Conservation (phyloP, 2,113 vertebrate species). For the Xenus cinereus region DNA sequence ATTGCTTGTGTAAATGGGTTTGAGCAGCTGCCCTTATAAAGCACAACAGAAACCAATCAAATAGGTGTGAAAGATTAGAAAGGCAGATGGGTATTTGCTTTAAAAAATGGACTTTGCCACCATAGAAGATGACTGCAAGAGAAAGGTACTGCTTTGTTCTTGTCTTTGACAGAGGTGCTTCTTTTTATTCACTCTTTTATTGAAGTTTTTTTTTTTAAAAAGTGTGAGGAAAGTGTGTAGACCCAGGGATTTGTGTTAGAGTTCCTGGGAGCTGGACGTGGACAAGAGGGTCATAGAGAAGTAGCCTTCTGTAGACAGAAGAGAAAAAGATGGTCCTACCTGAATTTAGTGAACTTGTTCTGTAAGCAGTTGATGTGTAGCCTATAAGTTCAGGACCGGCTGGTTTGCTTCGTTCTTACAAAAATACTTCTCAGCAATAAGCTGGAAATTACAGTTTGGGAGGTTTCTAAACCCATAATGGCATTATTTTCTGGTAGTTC, state of each 20-base stretch:
- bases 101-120: neutral
- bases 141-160: neutral
- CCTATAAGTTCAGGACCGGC: neutral
- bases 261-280: neutral
- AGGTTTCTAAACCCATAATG: neutral
- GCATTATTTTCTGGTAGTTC: neutral
- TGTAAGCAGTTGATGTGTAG: neutral
- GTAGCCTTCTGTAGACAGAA: neutral
- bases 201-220: neutral
- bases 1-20: neutral
- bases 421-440: neutral
- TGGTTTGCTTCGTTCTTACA: neutral
- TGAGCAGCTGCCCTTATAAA: conserved; percentile 8
- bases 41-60: neutral
- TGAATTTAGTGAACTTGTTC: neutral
- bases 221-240: neutral
- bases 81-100: neutral
- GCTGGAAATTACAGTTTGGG: neutral
- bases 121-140: neutral
- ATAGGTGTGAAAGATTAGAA: neutral
- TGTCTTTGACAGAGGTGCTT: neutral
- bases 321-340: neutral
- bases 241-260: neutral
- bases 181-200: neutral
- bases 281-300: neutral